phyloP scores from a whole-genome alignment of 1,140 invertebrate genomes.

The Caenorhabditis latens region DNA sequence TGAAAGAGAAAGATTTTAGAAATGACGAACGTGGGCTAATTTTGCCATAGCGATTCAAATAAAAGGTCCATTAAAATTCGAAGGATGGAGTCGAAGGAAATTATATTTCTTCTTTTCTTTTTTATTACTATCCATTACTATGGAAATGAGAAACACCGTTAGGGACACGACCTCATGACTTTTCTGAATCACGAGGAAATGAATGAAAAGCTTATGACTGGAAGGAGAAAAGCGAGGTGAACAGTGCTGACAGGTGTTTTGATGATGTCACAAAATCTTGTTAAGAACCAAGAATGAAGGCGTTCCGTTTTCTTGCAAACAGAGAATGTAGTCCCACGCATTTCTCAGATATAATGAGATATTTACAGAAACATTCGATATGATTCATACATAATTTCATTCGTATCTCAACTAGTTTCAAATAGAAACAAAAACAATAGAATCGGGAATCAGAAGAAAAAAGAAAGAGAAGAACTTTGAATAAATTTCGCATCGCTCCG shows the following conservation, averaged over 20 bases:
- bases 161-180: not conserved
- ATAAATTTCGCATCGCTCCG: too few species aligned
- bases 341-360: too few species aligned
- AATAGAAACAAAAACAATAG: too few species aligned
- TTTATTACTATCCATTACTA: not conserved
- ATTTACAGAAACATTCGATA: too few species aligned
- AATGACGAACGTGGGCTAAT: not conserved
- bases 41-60: not conserved
- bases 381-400: too few species aligned
- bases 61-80: not conserved
- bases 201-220: not conserved
- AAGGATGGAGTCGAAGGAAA: not conserved
- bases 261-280: not conserved
- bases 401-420: too few species aligned
- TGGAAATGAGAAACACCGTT: not conserved
- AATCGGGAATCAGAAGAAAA: too few species aligned
- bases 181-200: not conserved
- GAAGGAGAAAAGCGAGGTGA: not conserved
- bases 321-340: too few species aligned
- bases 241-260: not conserved
- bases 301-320: too few species aligned
- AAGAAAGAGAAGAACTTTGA: too few species aligned
- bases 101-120: not conserved
- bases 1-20: not conserved
- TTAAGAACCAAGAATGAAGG: too few species aligned